Conservation (phyloP, 2,113 vertebrate genomes). For the Hystrix brachyura region DNA sequence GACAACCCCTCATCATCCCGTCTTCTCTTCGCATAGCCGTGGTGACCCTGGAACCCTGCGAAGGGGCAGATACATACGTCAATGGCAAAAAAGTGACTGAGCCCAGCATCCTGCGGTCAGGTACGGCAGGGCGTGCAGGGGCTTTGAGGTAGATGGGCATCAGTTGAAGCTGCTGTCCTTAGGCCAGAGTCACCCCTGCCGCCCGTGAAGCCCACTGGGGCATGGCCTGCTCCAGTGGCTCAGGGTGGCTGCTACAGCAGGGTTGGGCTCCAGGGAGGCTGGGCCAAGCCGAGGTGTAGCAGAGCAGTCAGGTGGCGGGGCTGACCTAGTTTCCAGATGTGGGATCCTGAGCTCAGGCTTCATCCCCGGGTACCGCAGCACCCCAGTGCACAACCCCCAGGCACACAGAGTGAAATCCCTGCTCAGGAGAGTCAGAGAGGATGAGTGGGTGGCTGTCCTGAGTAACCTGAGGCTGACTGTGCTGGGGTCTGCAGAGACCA, state of each 20-base stretch:
- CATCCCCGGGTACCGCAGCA: background rate
- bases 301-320: background rate
- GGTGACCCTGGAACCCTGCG: constrained; percentile 96
- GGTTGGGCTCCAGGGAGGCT: background rate
- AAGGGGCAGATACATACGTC: constrained; percentile 96
- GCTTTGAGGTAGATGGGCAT: background rate
- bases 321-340: too few relatives aligned
- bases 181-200: background rate
- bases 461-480: accelerated
- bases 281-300: background rate
- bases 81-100: constrained; percentile 98
- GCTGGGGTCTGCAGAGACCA: background rate
- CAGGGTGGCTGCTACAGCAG: background rate
- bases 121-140: constrained; percentile 81
- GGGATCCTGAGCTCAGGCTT: too few relatives aligned
- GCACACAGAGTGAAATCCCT: background rate
- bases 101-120: constrained; percentile 95
- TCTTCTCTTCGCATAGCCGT: constrained; percentile 82
- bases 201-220: background rate
- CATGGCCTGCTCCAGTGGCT: background rate
- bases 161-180: too few relatives aligned
- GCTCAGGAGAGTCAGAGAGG: background rate
- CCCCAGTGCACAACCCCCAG: accelerated
- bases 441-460: background rate
- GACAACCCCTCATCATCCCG: background rate